These are phyloP conservation scores for Forbesichthys papilliferus DNA, from an alignment of 2,113 vertebrate species.

Conservation along the genomic window DNA sequence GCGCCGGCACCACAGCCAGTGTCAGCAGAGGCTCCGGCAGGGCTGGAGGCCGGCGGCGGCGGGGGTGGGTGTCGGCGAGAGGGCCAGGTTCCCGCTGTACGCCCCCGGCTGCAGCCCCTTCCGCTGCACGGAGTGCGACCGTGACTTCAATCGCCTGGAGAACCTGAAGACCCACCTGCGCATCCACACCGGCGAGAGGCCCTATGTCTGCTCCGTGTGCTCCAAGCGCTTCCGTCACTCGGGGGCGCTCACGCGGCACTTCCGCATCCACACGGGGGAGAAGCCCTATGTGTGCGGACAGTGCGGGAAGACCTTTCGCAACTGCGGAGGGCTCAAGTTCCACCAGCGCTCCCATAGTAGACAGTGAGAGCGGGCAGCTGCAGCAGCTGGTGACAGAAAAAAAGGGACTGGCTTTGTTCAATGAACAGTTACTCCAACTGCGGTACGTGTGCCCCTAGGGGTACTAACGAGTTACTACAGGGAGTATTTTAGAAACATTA, in stretches of 20 bases:
- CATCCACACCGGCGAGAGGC: conserved; percentile 76
- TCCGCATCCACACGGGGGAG: conserved; percentile 77
- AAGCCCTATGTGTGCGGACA: conserved; percentile 74
- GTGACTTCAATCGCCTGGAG: conserved; percentile 76
- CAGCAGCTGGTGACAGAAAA: not conserved
- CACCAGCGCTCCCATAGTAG: conserved; percentile 71
- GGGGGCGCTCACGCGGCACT: conserved; percentile 72
- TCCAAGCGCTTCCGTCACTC: conserved; percentile 76
- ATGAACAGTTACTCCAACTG: too few relatives aligned
- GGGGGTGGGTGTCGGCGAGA: not conserved
- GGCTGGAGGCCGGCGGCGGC: conserved; percentile 23
- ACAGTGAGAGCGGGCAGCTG: conserved; percentile 28
- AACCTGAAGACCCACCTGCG: conserved; percentile 78
- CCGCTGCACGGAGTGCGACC: conserved; percentile 67
- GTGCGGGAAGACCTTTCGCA: conserved; percentile 75
- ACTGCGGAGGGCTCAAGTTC: conserved; percentile 73
- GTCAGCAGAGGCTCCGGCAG: conserved; percentile 64
- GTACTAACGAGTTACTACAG: too few relatives aligned
- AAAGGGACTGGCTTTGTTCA: too few relatives aligned
- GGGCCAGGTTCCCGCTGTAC: conserved; percentile 58
- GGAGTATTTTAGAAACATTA: too few relatives aligned
- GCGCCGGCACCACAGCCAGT: conserved; percentile 64
- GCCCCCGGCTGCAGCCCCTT: conserved; percentile 74
- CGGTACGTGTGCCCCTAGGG: too few relatives aligned
- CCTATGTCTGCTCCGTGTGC: conserved; percentile 72